Evolutionary conservation across 1,140 invertebrate genomes (phyloP), one percentile per base, ranked within the genome.

Genomic region (Batillaria attramentaria): DNA sequence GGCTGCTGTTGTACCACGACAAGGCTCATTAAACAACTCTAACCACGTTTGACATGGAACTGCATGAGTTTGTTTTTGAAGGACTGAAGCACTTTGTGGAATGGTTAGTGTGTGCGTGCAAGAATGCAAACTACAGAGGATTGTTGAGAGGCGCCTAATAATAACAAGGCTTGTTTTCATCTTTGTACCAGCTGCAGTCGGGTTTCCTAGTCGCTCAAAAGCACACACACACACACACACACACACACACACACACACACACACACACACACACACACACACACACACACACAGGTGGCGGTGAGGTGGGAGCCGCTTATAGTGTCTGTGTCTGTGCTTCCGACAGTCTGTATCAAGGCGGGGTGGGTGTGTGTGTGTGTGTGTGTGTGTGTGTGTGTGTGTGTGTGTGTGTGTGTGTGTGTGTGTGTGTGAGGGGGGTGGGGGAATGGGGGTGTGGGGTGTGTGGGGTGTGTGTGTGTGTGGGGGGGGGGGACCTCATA

Each of bases 241-340:
- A 28, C 57, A 28, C 57, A 62, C 57, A 62, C 57, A 62, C 57
- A 28, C 46, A 50, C 24, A 50, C 10, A 13, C 24, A 50, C 46
- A 50, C 46, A 20, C 57, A 62, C 57, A 62, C 57, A 62, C 57
- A 62, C 57, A 28, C 57, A 62, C 57, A 28, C 57, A 62, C 57
- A 20, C 0, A 62, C 57, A 28, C 57, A 62, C 1, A 50, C 46
- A 50, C 46, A 50, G 8, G n/a, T n/a, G n/a, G n/a, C n/a, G n/a
- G n/a, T n/a, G n/a, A 50, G 24, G 24, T 13, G 46, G 46, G 46
- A 50, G 46, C 10, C 24, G 13, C 24, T 50, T 50, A 13, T 50
- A 13, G 13, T 66, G 28, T 66, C 65, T 66, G 0, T 66, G 0
- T 66, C 31, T 66, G 1, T 66, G 18, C 39, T 0, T 66, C 65